Base-by-base conservation (phyloP, 2,888 invertebrate genomes). In the Thymelicus sylvestris region DNA sequence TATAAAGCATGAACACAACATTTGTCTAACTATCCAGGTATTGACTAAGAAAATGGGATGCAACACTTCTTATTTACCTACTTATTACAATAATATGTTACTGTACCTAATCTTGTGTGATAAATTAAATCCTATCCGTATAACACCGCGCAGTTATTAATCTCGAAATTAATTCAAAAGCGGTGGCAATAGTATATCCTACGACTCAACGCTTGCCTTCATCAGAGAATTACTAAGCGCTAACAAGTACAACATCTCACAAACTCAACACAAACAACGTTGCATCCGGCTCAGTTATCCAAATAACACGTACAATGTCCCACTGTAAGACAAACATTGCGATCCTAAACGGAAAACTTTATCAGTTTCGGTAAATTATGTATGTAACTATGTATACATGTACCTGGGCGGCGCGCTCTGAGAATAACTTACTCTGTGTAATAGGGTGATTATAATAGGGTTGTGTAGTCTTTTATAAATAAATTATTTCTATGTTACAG, bases 291-390 rank as follows among this genome's bases (percentile, higher is more conserved):
- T 41, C 38, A 55, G 64, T 15, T 47, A 57, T 59, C 44, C 57
- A 59, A 59, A 47, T 31, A 41, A 57, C 66, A 66, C 59, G 59
- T 47, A 66, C 47, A 38, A 52, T 65, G 19, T 59, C 59, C 59
- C 57, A 66, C 57, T 44, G 57, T 47, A 66, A 66, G 57, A 66
- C 66, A 66, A 57, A 66, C 47, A 59, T n/a, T 57, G 31, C 10
- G 31, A 15, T 59, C 8, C 31, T 59, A 66, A 65, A 65, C 41
- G 55, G 65, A 65, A 65, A 65, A 65, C 65, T 65, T 65, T 55
- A 15, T 55, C 65, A 57, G 66, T 66, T 66, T 31, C 15, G 24
- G 55, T 66, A 59, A 66, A n/a, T 59, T 66, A 59, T 66, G 66
- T 66, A 66, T 66, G 66, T 57, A 31, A 41, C 31, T 10, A 31